These are phyloP conservation scores for Spilarctia lutea DNA, from an alignment of 2,888 invertebrate species.

Conservation along the genomic window DNA sequence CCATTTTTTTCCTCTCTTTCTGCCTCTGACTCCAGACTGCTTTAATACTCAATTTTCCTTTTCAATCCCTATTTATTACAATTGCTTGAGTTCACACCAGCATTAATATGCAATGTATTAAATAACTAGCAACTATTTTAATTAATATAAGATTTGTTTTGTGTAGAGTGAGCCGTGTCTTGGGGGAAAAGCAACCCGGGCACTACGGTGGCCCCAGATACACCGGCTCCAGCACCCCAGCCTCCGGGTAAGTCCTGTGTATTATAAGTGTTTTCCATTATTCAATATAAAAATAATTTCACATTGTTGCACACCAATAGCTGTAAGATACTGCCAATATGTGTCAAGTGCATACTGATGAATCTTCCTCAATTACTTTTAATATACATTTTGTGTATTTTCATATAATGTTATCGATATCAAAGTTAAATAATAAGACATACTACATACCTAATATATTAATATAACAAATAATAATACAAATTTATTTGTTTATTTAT, in stretches of 20 bases:
- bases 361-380: no score
- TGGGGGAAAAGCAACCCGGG: slow-evolving; percentile 85
- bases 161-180: slow-evolving; percentile 83
- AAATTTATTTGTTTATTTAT: no score
- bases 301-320: no score
- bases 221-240: slow-evolving; percentile 84
- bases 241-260: slow-evolving; percentile 73
- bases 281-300: no score
- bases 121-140: background rate
- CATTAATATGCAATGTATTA: background rate
- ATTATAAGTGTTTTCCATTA: background rate
- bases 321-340: no score
- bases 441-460: no score
- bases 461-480: no score
- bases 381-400: no score
- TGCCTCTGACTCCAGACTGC: background rate
- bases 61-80: background rate
- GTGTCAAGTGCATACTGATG: no score
- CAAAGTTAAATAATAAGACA: no score
- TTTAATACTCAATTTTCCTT: background rate
- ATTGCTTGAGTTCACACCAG: background rate
- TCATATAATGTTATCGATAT: no score
- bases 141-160: slow-evolving; percentile 1
- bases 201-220: slow-evolving; percentile 87
- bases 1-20: no score